Base-by-base conservation (phyloP, 2,797 vertebrate genomes). In the Clarias fuscus region DNA sequence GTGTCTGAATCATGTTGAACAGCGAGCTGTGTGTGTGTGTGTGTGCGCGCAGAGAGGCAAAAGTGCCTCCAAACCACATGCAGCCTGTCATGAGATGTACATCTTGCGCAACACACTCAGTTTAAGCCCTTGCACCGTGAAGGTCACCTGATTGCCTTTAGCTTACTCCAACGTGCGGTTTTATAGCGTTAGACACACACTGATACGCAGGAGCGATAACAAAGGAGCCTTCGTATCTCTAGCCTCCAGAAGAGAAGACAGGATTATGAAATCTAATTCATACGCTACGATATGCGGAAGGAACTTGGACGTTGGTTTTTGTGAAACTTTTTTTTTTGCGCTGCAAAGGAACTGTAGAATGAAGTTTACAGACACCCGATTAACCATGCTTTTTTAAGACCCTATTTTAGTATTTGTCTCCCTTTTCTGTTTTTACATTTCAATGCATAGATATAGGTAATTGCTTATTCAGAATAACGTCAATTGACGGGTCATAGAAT, bases 91-190 rank as follows among this genome's bases (percentile, higher is more conserved):
- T 76, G 53, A 30, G 27, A 37, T 13, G 14, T 79, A 61, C 4
- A 18, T 53, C n/a, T 67, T 53, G 40, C 53, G 43, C n/a, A 53
- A 5, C 20, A 2, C 24, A 30, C 18, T 65, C 78, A 17, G 15
- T 65, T 17, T 20, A 13, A 53, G 79, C 40, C 11, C 64, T 53
- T 20, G 24, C 40, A 68, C 64, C 64, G 56, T 82, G 80, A 82
- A 68, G 80, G 80, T 68, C 64, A 82, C 43, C 65, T 48, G 15
- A 81, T 67, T 81, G 61, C 18, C 22, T 56, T 82, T 1, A 68
- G 43, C 79, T 13, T 48, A 24, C 61, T 64, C 15, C 14, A 27
- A 22, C 1, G 15, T 48, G 37, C 5, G 11, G 62, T 82, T 82
- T 82, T 56, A 20, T 68, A 68, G 64, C 43, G 3, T 56, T 33